These are phyloP conservation scores for Apostichopus japonicus DNA, from an alignment of 35 echinoderm and acorn worm genomes.

Conservation along the genomic window DNA sequence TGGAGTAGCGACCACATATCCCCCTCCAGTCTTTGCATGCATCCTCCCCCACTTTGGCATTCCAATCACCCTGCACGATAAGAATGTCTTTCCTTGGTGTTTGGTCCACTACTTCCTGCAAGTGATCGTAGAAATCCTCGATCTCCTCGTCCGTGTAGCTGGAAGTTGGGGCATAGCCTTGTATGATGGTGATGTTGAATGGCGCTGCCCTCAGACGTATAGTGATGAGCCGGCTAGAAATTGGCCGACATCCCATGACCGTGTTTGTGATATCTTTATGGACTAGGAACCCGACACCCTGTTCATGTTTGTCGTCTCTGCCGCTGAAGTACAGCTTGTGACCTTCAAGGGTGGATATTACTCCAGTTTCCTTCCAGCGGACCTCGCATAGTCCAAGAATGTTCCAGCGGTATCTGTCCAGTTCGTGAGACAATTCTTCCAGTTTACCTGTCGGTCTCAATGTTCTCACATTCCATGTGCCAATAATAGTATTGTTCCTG, in stretches of 20 bases:
- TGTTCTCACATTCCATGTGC: slow-evolving; percentile 67
- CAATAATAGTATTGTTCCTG: slow-evolving; percentile 50
- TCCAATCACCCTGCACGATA: too few relatives aligned
- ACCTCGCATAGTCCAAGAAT: not conserved
- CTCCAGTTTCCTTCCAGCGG: slow-evolving; percentile 49
- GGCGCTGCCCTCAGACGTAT: too few relatives aligned
- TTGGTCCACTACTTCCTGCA: slow-evolving; percentile 48
- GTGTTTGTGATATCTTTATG: too few relatives aligned
- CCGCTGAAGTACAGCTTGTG: slow-evolving; percentile 63
- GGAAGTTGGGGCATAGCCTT: too few relatives aligned
- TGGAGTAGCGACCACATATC: too few relatives aligned
- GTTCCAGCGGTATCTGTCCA: slow-evolving; percentile 43
- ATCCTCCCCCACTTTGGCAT: too few relatives aligned
- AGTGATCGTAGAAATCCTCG: slow-evolving; percentile 39
- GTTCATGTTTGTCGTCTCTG: slow-evolving; percentile 45
- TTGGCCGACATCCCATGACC: too few relatives aligned
- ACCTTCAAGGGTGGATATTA: slow-evolving; percentile 28
- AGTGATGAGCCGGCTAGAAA: too few relatives aligned
- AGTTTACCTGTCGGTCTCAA: slow-evolving; percentile 6
- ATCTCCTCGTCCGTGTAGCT: slow-evolving; percentile 8
- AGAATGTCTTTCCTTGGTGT: slow-evolving; percentile 36
- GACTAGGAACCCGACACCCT: slow-evolving; percentile 61
- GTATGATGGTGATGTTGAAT: too few relatives aligned
- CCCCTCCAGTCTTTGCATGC: too few relatives aligned
- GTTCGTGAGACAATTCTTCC: slow-evolving; percentile 40